Base-by-base conservation (phyloP, 2,113 vertebrate genomes). In the Pseudonaja textilis region DNA sequence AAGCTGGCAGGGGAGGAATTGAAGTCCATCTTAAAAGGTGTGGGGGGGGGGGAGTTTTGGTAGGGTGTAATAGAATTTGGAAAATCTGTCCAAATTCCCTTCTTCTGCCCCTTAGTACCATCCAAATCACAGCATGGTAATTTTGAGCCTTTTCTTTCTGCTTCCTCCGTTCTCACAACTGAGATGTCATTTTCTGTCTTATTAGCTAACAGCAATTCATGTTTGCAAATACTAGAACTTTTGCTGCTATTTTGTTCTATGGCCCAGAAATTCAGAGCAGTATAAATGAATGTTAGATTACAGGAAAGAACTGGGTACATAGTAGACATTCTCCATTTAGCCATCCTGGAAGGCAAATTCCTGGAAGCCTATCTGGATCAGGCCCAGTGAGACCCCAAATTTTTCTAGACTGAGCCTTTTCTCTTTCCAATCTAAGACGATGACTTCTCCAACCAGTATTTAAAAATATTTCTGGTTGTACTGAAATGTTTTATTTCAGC, bases 21-120 rank as follows among this genome's bases (percentile, higher is more conserved):
- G 69, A 74, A 74, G 69, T 16, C 14, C 64, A 6, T 74, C 16
- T 74, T 74, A 39, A 34, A 34, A 20, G n/a, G n/a, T n/a, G n/a
- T n/a, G n/a, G 34, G 5, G 5, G 5, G 1, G 1, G 2, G 5
- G 1, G 0, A 74, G 29, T 34, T 74, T n/a, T 34, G 16, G 69
- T 39, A 39, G 69, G 18, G 34, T 81, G 3, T 39, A 39, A 39
- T 39, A 81, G 34, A 81, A 42, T 81, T 81, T 39, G 18, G 18
- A 81, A 81, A 81, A 39, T n/a, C 74, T 42, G 74, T 39, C 74
- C 34, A 39, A 39, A 39, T 81, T 20, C 6, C 74, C 34, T 9
- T 42, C 34, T 20, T 29, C 64, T 69, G 18, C 18, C 74, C 34
- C 34, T 39, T 81, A 81, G 5, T 8, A 81, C 74, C 74, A 81